phyloP scores from a whole-genome alignment of 2,113 vertebrate genomes.

The Takifugu bimaculatus region DNA sequence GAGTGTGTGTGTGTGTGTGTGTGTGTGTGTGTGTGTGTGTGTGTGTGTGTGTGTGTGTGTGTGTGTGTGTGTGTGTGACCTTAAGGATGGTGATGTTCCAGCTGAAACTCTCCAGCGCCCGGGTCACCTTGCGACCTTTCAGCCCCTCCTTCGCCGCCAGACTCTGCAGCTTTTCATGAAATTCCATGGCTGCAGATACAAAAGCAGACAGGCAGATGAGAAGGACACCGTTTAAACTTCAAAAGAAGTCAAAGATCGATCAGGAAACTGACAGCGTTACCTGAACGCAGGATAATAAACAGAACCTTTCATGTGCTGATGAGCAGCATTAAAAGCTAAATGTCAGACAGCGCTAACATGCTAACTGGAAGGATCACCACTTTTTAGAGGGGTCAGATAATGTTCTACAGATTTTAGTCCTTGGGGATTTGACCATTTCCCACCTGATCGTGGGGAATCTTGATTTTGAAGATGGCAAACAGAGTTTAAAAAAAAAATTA shows the following conservation, averaged over 20 bases:
- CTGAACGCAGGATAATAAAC: background rate
- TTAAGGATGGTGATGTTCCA: slow-evolving; percentile 98
- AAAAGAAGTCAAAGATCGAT: background rate
- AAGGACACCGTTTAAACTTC: background rate
- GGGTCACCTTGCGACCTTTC: slow-evolving; percentile 89
- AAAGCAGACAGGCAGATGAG: slow-evolving; percentile 3
- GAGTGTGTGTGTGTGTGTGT: slow-evolving; percentile 3
- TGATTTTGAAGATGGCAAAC: too few species aligned
- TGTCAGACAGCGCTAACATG: too few species aligned
- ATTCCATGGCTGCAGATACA: slow-evolving; percentile 84
- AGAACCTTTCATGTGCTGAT: too few species aligned
- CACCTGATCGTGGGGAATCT: too few species aligned
- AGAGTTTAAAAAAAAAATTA: too few species aligned
- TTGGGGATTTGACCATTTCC: too few species aligned
- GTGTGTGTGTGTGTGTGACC: slow-evolving; percentile 62
- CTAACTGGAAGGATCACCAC: too few species aligned
- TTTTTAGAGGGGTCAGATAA: too few species aligned
- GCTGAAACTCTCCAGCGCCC: slow-evolving; percentile 91
- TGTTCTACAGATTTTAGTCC: too few species aligned
- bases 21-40: background rate
- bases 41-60: background rate
- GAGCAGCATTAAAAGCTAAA: too few species aligned
- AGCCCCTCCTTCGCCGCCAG: slow-evolving; percentile 87
- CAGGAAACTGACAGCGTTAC: background rate
- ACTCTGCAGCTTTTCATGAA: slow-evolving; percentile 87